phyloP scores from a whole-genome alignment of 2,888 invertebrate species.

The Agrochola macilenta region DNA sequence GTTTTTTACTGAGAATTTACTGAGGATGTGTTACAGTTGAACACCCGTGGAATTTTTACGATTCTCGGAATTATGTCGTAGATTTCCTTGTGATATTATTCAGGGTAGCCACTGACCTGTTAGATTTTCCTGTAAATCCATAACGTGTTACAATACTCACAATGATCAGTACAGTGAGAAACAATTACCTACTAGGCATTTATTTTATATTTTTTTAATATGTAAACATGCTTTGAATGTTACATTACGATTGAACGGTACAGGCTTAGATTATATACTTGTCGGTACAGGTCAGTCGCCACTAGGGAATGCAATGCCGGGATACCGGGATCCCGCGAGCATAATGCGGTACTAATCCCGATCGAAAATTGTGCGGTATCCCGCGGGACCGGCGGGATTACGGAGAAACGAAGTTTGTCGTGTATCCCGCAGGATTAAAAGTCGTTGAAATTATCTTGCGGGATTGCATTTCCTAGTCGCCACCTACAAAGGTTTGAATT shows the following conservation, averaged over 20 bases:
- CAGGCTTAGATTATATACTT: too few relatives aligned
- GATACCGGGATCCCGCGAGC: background rate
- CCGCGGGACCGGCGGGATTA: background rate
- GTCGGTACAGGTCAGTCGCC: background rate
- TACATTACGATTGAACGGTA: background rate
- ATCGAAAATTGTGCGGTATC: background rate
- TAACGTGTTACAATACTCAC: background rate
- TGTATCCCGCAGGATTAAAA: too few relatives aligned
- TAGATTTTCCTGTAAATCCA: background rate
- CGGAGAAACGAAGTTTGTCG: too few relatives aligned
- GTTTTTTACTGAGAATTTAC: constrained; percentile 27
- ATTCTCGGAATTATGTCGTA: constrained; percentile 9
- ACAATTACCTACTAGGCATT: background rate
- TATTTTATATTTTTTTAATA: background rate
- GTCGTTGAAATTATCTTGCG: too few relatives aligned
- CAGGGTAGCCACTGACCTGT: background rate
- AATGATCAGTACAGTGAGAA: background rate
- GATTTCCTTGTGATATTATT: background rate
- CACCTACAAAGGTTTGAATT: background rate
- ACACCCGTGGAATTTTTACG: constrained; percentile 27
- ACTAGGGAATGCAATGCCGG: background rate
- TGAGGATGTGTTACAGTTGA: constrained; percentile 8
- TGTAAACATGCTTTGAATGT: background rate
- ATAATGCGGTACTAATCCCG: background rate
- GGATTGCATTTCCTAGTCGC: background rate